These are phyloP conservation scores for Scaptomyza graminum DNA, from an alignment of 1,140 invertebrate species.

Conservation along the genomic window DNA sequence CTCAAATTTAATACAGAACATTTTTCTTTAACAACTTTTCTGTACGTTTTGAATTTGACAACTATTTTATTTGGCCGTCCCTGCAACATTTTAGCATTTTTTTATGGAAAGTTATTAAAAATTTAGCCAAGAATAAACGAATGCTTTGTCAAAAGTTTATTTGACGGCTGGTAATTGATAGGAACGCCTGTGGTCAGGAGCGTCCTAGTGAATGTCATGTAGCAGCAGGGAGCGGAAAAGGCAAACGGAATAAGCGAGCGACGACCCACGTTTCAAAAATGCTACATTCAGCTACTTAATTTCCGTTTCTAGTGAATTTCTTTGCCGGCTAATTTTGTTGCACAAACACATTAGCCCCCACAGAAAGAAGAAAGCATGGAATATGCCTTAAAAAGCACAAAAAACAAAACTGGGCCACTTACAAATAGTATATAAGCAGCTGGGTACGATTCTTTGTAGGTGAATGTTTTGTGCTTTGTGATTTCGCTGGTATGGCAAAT, in stretches of 20 bases:
- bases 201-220: constrained; percentile 30
- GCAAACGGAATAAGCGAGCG: constrained; percentile 26
- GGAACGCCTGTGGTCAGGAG: constrained; percentile 14
- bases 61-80: no score
- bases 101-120: no score
- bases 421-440: constrained; percentile 21
- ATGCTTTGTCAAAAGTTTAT: no score
- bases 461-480: constrained; percentile 46
- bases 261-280: constrained; percentile 53
- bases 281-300: constrained; percentile 75
- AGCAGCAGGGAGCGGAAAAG: constrained; percentile 1
- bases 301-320: constrained; percentile 79
- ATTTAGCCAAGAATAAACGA: no score
- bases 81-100: no score
- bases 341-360: constrained; percentile 42
- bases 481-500: constrained; percentile 60
- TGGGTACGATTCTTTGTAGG: constrained; percentile 8
- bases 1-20: no score
- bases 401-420: constrained; percentile 61
- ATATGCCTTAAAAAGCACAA: constrained; percentile 42
- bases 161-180: constrained; percentile 5
- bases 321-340: constrained; percentile 75
- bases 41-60: no score
- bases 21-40: no score
- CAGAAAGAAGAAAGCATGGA: constrained; percentile 2